Base-by-base conservation (phyloP, 2,113 vertebrate genomes). In the Nansenia antarctica region DNA sequence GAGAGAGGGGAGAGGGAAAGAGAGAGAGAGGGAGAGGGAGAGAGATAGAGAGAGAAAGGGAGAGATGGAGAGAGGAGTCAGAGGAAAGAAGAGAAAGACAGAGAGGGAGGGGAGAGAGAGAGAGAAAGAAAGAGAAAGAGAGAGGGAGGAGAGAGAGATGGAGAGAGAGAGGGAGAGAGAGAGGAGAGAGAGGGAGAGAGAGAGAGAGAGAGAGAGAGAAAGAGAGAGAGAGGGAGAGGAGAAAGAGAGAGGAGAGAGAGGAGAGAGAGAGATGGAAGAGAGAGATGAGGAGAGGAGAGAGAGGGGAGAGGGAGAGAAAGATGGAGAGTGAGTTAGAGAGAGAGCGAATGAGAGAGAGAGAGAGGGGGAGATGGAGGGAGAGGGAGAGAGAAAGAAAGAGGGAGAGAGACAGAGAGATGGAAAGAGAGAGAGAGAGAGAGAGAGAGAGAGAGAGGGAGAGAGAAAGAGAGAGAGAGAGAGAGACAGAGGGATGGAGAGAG, bases 141-240 rank as follows among this genome's bases (percentile, higher is more conserved):
- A 37, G 18, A 1, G 18, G 1, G 35, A 11, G 5, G 35, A 37
- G 9, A 2, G 35, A 9, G 35, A 2, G 12, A 3, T 7, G 35
- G 2, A 11, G 35, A 2, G 2, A 11, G 8, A 3, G 5, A 12
- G 35, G 0, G 0, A n/a, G 0, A 1, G 5, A 2, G 8, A 2
- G 8, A 2, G 3, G 35, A 3, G 9, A 9, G 14, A 8, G 24
- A 30, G 26, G 4, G 1, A 3, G 54, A 9, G 11, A 14, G 9
- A 11, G 26, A 29, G 2, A 11, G 9, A 29, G 6, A 14, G 24
- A 37, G 18, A 1, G 18, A 3, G 35, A 11, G 5, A 37, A 37
- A 37, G 35, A 37, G 9, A 2, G 35, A 9, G 35, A 2, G 12
- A 3, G 35, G 35, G 2, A 11, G 35, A 2, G 2, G 0, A 8